phyloP scores from a whole-genome alignment of 2,797 vertebrate species.

The Florisuga fusca region DNA sequence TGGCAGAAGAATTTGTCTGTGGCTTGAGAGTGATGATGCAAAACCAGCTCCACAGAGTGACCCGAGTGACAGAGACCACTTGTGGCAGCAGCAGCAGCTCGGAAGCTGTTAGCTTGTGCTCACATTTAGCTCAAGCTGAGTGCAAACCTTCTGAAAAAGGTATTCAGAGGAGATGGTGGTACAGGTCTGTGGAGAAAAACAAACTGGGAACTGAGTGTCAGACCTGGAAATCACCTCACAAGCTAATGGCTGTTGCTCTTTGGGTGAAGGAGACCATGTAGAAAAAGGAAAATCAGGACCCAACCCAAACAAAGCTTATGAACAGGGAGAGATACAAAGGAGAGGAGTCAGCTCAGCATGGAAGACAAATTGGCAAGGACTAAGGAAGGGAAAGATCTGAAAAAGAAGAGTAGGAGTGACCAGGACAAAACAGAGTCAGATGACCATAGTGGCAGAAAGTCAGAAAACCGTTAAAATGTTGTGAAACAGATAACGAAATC shows the following conservation, averaged over 20 bases:
- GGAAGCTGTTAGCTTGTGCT: not conserved
- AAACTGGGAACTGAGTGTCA: not conserved
- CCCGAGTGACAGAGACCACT: not conserved
- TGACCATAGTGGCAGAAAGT: not conserved
- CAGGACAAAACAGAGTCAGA: fast-evolving
- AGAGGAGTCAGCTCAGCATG: not conserved
- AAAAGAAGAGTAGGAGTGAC: not conserved
- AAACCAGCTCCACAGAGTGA: not conserved
- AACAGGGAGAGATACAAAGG: not conserved
- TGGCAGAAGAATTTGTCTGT: not conserved
- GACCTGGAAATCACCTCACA: not conserved
- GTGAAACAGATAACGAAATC: not conserved
- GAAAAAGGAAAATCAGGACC: not conserved
- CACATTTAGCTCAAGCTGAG: not conserved
- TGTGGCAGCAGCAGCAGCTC: not conserved
- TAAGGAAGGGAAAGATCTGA: not conserved
- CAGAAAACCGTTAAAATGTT: not conserved
- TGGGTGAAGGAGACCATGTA: not conserved
- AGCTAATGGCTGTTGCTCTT: not conserved
- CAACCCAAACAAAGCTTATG: not conserved
- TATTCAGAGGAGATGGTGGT: not conserved
- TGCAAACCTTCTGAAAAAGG: not conserved
- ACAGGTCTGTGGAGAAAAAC: not conserved
- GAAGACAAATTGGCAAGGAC: not conserved
- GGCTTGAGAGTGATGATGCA: not conserved